Percentiles rank a stretch among this genome's conserved stretches.
Evolutionary conservation across 2,888 invertebrate species (phyloP).

Genomic region (Trimorus sp.): DNA sequence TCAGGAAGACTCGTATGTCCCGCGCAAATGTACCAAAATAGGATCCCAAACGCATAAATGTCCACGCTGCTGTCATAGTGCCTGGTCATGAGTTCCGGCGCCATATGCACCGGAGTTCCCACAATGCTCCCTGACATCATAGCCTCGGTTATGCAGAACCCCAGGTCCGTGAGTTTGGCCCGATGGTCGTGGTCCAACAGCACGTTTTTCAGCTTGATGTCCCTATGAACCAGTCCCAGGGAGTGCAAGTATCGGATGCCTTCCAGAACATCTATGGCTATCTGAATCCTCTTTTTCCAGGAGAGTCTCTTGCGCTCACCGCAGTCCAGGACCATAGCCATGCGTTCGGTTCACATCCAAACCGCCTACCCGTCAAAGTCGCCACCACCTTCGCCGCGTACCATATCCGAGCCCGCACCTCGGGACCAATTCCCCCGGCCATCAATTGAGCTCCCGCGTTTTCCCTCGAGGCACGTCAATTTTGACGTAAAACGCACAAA

Average conservation of each 20-base stretch:
- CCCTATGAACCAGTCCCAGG: slow-evolving; percentile 92
- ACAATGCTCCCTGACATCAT: slow-evolving; percentile 95
- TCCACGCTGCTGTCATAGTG: slow-evolving; percentile 92
- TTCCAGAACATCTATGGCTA: slow-evolving; percentile 92
- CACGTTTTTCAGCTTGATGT: slow-evolving; percentile 95
- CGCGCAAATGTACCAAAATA: slow-evolving; percentile 95
- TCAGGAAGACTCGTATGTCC: slow-evolving; percentile 90
- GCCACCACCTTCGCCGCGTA: too few relatives aligned
- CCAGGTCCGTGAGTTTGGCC: slow-evolving; percentile 92
- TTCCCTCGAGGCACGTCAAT: background rate
- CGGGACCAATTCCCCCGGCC: too few relatives aligned
- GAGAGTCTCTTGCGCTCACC: slow-evolving; percentile 86
- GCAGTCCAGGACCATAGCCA: slow-evolving; percentile 89
- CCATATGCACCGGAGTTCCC: slow-evolving; percentile 95
- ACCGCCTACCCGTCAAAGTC: too few relatives aligned
- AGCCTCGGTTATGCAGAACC: slow-evolving; percentile 94
- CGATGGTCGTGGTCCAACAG: slow-evolving; percentile 88
- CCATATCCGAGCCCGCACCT: too few relatives aligned
- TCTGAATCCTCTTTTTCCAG: slow-evolving; percentile 85
- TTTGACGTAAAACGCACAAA: background rate
- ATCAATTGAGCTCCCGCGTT: too few relatives aligned
- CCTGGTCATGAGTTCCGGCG: slow-evolving; percentile 92
- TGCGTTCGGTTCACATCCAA: slow-evolving; percentile 88
- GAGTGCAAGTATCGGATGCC: slow-evolving; percentile 95
- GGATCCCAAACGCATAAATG: slow-evolving; percentile 94